Evolutionary conservation across 2,797 vertebrate species (phyloP), one percentile per base, ranked within the genome.

Genomic region (Antrozous pallidus): DNA sequence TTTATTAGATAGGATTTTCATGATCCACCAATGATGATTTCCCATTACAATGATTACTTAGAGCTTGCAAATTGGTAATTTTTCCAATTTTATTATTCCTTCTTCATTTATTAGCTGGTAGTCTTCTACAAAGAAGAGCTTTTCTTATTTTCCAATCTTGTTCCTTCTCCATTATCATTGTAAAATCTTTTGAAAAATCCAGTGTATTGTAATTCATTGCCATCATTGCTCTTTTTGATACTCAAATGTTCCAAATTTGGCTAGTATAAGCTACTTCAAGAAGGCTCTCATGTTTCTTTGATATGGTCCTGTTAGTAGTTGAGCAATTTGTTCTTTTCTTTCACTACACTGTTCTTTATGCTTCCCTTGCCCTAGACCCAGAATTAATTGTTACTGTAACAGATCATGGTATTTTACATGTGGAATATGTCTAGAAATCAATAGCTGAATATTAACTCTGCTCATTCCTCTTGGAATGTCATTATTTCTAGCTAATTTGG

Each of bases 371-470:
- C n/a, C 6, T 7, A 65, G 73, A 47, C n/a, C 17, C 47, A 8
- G 56, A 28, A 58, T 79, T 90, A 42, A 42, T 28, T 80, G 4
- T 65, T 33, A 36, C 17, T 71, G 1, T 67, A 77, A 77, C 10
- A 78, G 49, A 20, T 24, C 7, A 16, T n/a, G 6, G 13, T 75
- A 42, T 70, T 31, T 65, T 40, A 24, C 3, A 4, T 85, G 33
- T 81, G 36, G 31, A 94, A 93, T 36, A 8, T 77, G 14, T 70
- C 63, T 69, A 78, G 31, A 73, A 95, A 78, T 42, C 91, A 91
- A 14, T 75, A 75, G 5, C 22, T 93, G 67, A 80, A 42, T 24
- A 78, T 77, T 51, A 92, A 73, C 9, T 78, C 33, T 58, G 8
- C 2, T 88, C 38, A 58, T 88, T 88, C 3, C 31, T 65, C n/a